Evolutionary conservation across 2,888 invertebrate genomes (phyloP).

Genomic region (Drosophila suboccidentalis): DNA sequence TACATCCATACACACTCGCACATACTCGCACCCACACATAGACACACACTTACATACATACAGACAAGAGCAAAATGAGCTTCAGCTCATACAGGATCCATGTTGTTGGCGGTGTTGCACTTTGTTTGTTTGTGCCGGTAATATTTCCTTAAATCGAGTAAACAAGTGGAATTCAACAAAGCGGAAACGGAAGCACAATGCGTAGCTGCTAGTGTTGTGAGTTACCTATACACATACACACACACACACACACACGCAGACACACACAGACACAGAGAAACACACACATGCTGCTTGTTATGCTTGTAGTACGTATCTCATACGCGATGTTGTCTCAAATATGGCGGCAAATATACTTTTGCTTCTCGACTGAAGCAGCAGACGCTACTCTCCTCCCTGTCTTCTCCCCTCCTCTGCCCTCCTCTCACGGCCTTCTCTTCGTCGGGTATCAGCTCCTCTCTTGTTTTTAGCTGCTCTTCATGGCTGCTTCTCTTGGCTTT

Average conservation of each 20-base stretch:
- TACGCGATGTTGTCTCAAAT: conserved; percentile 81
- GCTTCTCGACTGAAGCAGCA: conserved; percentile 60
- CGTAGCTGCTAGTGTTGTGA: conserved; percentile 63
- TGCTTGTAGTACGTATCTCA: conserved; percentile 39
- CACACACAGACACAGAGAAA: conserved; percentile 21
- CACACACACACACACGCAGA: conserved; percentile 25
- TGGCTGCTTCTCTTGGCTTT: conserved; percentile 45
- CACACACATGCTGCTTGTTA: conserved; percentile 16
- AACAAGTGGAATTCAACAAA: conserved; percentile 83
- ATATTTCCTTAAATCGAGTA: conserved; percentile 82
- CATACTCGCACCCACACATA: conserved; percentile 29
- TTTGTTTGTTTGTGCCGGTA: conserved; percentile 82
- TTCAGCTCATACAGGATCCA: conserved; percentile 42
- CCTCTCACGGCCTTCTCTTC: not conserved
- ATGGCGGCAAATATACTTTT: conserved; percentile 80
- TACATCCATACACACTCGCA: conserved; percentile 16
- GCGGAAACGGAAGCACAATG: conserved; percentile 82
- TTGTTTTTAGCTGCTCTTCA: conserved; percentile 18
- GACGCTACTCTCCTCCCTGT: conserved; percentile 27
- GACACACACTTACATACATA: conserved; percentile 24
- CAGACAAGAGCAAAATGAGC: conserved; percentile 38
- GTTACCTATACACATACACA: conserved; percentile 52
- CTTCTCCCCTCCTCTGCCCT: not conserved
- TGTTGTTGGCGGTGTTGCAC: conserved; percentile 64
- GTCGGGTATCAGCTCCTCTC: conserved; percentile 11